Percentiles rank a stretch among this genome's conserved stretches.
Conservation (phyloP, 2,113 vertebrate genomes). For the Galeopterus variegatus region DNA sequence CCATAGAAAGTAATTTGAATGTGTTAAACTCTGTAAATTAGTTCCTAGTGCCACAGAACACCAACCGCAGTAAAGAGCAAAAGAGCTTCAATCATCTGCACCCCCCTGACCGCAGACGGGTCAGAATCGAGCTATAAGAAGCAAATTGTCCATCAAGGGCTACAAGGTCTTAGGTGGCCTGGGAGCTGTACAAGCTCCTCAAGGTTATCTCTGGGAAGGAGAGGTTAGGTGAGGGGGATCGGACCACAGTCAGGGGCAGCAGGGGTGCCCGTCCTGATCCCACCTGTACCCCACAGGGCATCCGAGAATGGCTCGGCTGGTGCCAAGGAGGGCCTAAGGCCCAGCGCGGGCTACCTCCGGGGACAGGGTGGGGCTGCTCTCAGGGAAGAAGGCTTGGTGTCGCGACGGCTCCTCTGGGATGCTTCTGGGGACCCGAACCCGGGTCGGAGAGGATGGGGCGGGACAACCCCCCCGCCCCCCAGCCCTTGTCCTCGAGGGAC, state of each 20-base stretch:
- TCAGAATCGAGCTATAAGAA: background rate
- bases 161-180: background rate
- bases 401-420: background rate
- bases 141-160: background rate
- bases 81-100: rapidly evolving
- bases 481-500: background rate
- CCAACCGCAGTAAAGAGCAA: background rate
- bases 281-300: background rate
- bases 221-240: background rate
- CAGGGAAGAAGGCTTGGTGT: background rate
- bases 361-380: background rate
- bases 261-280: background rate
- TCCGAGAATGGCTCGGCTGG: background rate
- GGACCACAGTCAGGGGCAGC: background rate
- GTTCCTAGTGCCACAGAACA: background rate
- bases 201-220: background rate
- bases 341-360: background rate
- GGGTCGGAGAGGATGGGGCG: background rate
- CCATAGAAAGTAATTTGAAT: background rate
- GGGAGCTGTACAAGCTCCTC: background rate
- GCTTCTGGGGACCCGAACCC: background rate
- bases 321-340: background rate
- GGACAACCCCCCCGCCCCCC: background rate
- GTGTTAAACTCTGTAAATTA: background rate
- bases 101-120: rapidly evolving